These are phyloP conservation scores for Galbula dea DNA, from an alignment of 2,113 vertebrate genomes.

Conservation along the genomic window DNA sequence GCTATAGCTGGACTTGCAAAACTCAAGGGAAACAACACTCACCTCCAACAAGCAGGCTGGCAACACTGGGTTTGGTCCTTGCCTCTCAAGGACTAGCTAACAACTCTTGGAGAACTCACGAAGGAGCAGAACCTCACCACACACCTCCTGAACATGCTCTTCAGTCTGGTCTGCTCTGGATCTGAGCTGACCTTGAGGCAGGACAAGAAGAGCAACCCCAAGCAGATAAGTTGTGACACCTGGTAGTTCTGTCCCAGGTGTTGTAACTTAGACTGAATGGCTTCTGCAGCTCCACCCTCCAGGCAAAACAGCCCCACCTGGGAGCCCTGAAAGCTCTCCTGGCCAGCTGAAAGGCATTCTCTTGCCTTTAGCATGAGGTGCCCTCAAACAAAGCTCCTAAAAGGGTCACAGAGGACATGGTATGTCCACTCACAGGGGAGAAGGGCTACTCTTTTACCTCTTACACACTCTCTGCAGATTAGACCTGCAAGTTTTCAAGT, in stretches of 20 bases:
- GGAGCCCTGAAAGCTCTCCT: background rate
- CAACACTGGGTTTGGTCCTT: background rate
- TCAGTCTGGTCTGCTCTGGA: background rate
- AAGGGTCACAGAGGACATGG: accelerated
- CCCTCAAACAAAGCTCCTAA: background rate
- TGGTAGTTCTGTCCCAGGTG: background rate
- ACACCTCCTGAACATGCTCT: background rate
- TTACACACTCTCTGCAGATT: background rate
- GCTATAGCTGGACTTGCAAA: background rate
- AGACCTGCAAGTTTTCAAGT: background rate
- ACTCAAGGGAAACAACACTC: background rate
- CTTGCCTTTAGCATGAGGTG: background rate
- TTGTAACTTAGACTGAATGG: background rate
- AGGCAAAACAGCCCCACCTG: background rate
- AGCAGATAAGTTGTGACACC: background rate
- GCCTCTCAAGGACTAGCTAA: background rate
- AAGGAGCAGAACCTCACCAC: background rate
- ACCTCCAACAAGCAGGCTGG: background rate
- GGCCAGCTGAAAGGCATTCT: background rate
- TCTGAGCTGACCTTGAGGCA: background rate
- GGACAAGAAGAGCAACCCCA: background rate
- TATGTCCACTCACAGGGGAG: background rate
- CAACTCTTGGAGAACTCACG: background rate
- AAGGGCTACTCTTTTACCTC: background rate
- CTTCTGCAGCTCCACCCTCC: background rate